A percentile compares a stretch with the other conserved stretches of the same genome.
Conservation (phyloP, 2,888 invertebrate genomes). For the Microctonus aethiopoides region DNA sequence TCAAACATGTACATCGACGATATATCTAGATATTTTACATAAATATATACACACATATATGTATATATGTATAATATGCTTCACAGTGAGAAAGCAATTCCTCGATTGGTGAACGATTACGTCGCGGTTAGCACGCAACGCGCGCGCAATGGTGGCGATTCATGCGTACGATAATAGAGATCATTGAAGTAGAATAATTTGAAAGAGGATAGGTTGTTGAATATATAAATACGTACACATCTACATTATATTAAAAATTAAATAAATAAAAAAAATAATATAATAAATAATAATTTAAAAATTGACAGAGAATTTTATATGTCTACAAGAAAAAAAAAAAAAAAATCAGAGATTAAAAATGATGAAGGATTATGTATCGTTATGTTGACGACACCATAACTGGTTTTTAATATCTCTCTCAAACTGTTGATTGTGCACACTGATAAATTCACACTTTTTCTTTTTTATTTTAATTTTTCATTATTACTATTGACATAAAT, state of each 20-base stretch:
- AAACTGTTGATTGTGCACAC: not conserved
- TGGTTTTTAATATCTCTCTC: conserved; percentile 40
- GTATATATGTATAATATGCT: not conserved
- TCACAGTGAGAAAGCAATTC: conserved; percentile 30
- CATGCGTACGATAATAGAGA: conserved; percentile 23
- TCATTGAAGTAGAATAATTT: conserved; percentile 28
- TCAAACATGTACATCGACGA: conserved; percentile 14
- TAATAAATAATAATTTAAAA: conserved; percentile 8
- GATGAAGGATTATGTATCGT: conserved; percentile 17
- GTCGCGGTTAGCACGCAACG: conserved; percentile 33
- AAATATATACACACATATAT: not conserved
- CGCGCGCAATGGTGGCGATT: conserved; percentile 5
- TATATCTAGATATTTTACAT: conserved; percentile 4
- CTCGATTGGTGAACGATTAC: conserved; percentile 30
- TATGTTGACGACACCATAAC: conserved; percentile 36
- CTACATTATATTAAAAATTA: too few relatives aligned
- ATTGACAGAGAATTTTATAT: not conserved
- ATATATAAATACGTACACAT: too few relatives aligned
- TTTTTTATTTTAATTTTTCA: too few relatives aligned
- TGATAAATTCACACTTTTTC: not conserved
- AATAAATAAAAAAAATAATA: not conserved
- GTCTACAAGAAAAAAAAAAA: not conserved
- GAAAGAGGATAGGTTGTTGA: not conserved
- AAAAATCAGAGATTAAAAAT: conserved; percentile 14
- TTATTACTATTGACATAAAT: conserved; percentile 16